Evolutionary conservation across 2,888 invertebrate species (phyloP).

Genomic region (Melanostoma mellinum): DNA sequence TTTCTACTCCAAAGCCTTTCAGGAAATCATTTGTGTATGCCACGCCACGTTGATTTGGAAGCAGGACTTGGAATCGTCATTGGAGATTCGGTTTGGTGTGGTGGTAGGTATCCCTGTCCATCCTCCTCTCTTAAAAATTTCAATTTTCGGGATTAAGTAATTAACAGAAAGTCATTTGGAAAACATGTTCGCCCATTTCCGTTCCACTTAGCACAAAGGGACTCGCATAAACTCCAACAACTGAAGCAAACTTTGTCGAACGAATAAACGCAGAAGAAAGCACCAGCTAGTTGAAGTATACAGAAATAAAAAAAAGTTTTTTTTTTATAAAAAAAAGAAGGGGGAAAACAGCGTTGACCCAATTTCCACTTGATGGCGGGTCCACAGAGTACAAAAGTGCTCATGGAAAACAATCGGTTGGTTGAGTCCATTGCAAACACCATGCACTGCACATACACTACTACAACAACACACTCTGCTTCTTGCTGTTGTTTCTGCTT

Average conservation of each 20-base stretch:
- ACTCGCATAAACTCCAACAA: not conserved
- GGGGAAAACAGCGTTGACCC: slow-evolving; percentile 49
- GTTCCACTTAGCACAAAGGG: slow-evolving; percentile 40
- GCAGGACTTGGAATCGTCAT: too few species aligned
- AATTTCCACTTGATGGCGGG: slow-evolving; percentile 44
- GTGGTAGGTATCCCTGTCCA: slow-evolving; percentile 2
- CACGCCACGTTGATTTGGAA: not conserved
- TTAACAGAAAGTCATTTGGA: slow-evolving; percentile 49
- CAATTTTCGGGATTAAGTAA: slow-evolving; percentile 51
- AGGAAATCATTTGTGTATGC: slow-evolving; percentile 13
- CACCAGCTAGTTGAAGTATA: not conserved
- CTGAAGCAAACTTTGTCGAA: slow-evolving; percentile 14
- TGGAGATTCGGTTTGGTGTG: not conserved
- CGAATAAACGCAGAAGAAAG: not conserved
- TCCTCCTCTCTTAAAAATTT: not conserved
- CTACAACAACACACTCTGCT: not conserved
- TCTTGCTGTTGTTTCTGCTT: not conserved
- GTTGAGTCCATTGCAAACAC: slow-evolving; percentile 55
- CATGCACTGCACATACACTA: not conserved
- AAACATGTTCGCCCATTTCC: slow-evolving; percentile 51
- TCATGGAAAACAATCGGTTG: slow-evolving; percentile 47
- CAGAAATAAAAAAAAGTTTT: not conserved
- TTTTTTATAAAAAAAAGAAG: not conserved
- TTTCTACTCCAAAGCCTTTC: slow-evolving; percentile 11
- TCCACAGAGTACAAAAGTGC: slow-evolving; percentile 22